Base-by-base conservation (phyloP, 2,113 vertebrate species). In the Xenus cinereus region DNA sequence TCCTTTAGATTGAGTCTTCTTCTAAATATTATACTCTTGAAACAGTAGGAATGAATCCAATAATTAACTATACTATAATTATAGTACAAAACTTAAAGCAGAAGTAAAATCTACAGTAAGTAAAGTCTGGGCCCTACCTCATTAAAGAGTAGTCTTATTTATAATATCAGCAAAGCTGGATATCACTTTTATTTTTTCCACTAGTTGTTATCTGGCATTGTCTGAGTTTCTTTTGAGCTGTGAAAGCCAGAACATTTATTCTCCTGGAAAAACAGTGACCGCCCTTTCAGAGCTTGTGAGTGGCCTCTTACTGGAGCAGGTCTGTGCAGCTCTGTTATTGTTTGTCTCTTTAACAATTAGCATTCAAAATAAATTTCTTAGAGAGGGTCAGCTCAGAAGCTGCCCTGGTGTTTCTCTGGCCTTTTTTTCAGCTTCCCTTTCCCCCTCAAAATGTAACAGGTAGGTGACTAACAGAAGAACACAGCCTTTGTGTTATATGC, bases 381-480 rank as follows among this genome's bases (percentile, higher is more conserved):
- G 10, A 57, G 45, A 82, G 6, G 28, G 18, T 71, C 64, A 86
- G 33, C 54, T 69, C 15, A 84, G 35, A 57, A 62, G 8, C 12
- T 43, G 14, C 37, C 41, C 28, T 75, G 39, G 27, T 45, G 43
- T 74, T 84, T 85, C 63, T 75, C 45, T 90, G 66, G 5, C 32
- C 33, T 87, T 66, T 81, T 81, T 81, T 82, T 83, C 45, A 75
- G n/a, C 14, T 76, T 74, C n/a, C 24, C 78, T 76, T 83, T 17
- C 24, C 18, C 11, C 35, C 50, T 53, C 45, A 88, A 88, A 73
- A 81, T 75, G 20, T 80, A 91, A 69, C 85, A 78, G 30, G 53
- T 57, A 80, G 27, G 45, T 87, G 62, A 87, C 60, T 94, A 85
- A 77, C 60, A 89, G 80, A 96, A 45, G 80, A 95, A 59, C 87